Evolutionary conservation across 2,888 invertebrate species (phyloP).

Genomic region (Acleris cristana): DNA sequence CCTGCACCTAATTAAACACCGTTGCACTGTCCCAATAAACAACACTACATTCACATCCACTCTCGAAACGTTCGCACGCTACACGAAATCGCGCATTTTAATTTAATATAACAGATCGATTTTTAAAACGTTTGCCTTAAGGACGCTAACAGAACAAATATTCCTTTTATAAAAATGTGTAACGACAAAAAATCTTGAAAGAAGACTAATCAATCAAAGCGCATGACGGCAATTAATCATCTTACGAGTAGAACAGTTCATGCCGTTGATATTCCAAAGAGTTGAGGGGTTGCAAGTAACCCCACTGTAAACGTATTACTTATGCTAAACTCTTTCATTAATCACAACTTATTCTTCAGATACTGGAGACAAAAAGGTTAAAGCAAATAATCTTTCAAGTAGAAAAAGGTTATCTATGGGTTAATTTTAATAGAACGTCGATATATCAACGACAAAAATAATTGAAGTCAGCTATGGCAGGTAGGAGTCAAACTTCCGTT

Average conservation of each 20-base stretch:
- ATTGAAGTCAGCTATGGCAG: not conserved
- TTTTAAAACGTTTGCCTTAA: slow-evolving; percentile 69
- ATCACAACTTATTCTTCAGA: slow-evolving; percentile 17
- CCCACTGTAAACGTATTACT: slow-evolving; percentile 34
- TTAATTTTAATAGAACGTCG: not conserved
- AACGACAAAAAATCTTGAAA: slow-evolving; percentile 51
- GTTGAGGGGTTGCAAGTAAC: slow-evolving; percentile 56
- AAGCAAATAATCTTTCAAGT: not conserved
- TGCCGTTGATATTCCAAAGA: slow-evolving; percentile 53
- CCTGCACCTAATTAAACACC: slow-evolving; percentile 72
- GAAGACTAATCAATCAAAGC: slow-evolving; percentile 72
- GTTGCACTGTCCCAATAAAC: slow-evolving; percentile 47
- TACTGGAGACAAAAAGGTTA: not conserved
- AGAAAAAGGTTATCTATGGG: not conserved
- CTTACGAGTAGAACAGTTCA: slow-evolving; percentile 53
- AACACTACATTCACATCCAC: slow-evolving; percentile 49
- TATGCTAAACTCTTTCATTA: slow-evolving; percentile 22
- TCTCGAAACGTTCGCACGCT: slow-evolving; percentile 62
- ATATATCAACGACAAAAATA: slow-evolving; percentile 1
- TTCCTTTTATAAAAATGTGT: slow-evolving; percentile 51
- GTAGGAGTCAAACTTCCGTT: slow-evolving; percentile 53
- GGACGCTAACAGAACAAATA: slow-evolving; percentile 52
- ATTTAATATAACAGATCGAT: slow-evolving; percentile 68
- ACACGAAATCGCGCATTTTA: slow-evolving; percentile 53
- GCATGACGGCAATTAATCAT: slow-evolving; percentile 74